Conservation (phyloP, 1,140 invertebrate genomes). For the Polypedilum pembai region DNA sequence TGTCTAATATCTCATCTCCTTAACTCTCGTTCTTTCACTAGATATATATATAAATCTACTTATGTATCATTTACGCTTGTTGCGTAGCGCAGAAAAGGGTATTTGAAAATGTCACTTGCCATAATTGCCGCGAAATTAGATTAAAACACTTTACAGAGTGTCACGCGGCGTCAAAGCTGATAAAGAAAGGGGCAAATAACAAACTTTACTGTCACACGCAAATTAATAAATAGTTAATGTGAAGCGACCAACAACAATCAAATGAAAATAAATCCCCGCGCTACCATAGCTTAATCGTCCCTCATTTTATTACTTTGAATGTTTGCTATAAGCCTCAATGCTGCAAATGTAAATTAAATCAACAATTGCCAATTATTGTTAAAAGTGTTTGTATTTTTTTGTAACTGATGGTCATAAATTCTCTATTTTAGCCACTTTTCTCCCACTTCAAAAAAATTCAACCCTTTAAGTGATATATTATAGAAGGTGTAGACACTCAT, state of each 20-base stretch:
- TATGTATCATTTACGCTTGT: too few species aligned
- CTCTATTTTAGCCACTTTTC: background rate
- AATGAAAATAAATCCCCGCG: too few species aligned
- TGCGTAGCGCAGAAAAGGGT: too few species aligned
- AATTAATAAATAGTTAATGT: conserved; percentile 20
- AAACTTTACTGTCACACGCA: background rate
- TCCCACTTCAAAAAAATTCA: background rate
- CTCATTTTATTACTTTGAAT: too few species aligned
- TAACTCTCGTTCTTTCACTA: background rate
- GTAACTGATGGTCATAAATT: background rate
- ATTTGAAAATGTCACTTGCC: background rate
- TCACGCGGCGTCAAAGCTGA: background rate
- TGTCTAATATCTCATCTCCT: background rate
- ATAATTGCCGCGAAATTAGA: conserved; percentile 1
- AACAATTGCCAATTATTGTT: background rate
- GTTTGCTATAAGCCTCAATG: too few species aligned
- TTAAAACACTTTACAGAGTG: background rate
- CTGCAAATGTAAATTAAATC: conserved; percentile 16
- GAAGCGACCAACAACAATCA: background rate
- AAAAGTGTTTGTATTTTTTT: conserved; percentile 18
- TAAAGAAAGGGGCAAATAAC: background rate
- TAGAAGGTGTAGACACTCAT: too few species aligned
- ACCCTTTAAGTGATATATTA: too few species aligned
- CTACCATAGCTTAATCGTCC: too few species aligned
- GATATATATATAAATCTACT: too few species aligned